Evolutionary conservation across 2,113 vertebrate species (phyloP), one percentile per base, ranked within the genome.

Genomic region (Triplophysa rosa): DNA sequence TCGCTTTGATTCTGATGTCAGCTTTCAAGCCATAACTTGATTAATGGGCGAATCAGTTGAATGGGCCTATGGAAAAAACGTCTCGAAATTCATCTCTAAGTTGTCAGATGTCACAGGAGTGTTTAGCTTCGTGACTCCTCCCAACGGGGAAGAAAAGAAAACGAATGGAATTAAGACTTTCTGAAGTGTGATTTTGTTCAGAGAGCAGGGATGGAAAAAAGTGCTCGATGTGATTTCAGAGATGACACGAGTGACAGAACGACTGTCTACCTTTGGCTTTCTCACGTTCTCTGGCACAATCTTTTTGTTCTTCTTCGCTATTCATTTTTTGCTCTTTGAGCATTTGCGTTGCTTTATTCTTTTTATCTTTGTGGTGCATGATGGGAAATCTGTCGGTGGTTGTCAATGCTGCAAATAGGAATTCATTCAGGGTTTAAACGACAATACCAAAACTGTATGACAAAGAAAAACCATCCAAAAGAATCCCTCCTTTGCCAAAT

Each of bases 31-130:
- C 69, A 26, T 63, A 64, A 58, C 74, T 58, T 84, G 83, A 84
- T 84, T 84, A 84, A 84, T 80, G 83, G 81, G 74, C 58, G 73
- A 42, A 19, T 59, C 17, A 2, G 54, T 11, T 84, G 79, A 84
- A 84, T 80, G 69, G 64, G 29, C 67, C 67, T 81, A 68, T 81
- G 79, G 78, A 78, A 67, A 19, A 54, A 56, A 49, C 14, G 37
- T 47, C 61, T 65, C 45, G 52, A 80, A 37, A 10, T 77, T 77
- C 73, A 77, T 62, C 63, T 47, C 23, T 21, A 49, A 14, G 29
- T 67, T 70, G 24, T 80, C 66, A 77, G 73, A 79, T 80, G 68
- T 33, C 52, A 7, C 67, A 13, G 52, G 74, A 62, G 49, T 49
- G 26, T 71, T 72, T 80, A 66, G 63, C 64, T 54, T 62, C 33